Percentiles rank a stretch among this genome's conserved stretches.
Evolutionary conservation across 2,888 invertebrate species (phyloP).

Genomic region (Agriopis leucophaearia): DNA sequence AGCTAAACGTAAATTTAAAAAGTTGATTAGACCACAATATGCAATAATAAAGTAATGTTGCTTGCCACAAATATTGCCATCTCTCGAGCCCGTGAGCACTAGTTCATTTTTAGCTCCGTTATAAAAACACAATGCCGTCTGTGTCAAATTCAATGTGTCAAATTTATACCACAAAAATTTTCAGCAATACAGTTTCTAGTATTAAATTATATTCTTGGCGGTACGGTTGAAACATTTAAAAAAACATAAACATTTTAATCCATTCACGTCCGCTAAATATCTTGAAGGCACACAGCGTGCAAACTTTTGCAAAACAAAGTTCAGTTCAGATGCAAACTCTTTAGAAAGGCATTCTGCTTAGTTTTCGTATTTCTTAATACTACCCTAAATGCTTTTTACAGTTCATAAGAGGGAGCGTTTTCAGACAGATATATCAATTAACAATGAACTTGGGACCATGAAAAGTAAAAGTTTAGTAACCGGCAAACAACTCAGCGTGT

Average conservation of each 20-base stretch:
- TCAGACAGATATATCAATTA: background rate
- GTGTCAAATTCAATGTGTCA: background rate
- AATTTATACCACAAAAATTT: background rate
- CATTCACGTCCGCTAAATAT: slow-evolving; percentile 50
- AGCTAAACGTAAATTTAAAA: too few relatives aligned
- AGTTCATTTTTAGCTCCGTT: too few relatives aligned
- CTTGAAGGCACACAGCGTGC: slow-evolving; percentile 72
- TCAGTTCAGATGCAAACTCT: slow-evolving; percentile 80
- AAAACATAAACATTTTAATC: slow-evolving; percentile 33
- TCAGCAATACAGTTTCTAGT: background rate
- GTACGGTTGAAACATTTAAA: slow-evolving; percentile 12
- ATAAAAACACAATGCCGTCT: background rate
- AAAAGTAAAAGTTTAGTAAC: too few relatives aligned
- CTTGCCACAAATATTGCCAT: too few relatives aligned
- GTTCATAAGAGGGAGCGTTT: slow-evolving; percentile 56
- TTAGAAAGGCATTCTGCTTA: slow-evolving; percentile 82
- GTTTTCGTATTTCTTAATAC: slow-evolving; percentile 86
- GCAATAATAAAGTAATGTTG: too few relatives aligned
- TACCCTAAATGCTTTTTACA: slow-evolving; percentile 65
- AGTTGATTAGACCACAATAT: too few relatives aligned
- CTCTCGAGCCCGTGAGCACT: too few relatives aligned
- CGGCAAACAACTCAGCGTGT: too few relatives aligned
- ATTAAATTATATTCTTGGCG: background rate
- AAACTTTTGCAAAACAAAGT: slow-evolving; percentile 81
- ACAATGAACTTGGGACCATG: background rate